Base-by-base conservation (phyloP, 1,140 invertebrate genomes). In the Formica selysi region DNA sequence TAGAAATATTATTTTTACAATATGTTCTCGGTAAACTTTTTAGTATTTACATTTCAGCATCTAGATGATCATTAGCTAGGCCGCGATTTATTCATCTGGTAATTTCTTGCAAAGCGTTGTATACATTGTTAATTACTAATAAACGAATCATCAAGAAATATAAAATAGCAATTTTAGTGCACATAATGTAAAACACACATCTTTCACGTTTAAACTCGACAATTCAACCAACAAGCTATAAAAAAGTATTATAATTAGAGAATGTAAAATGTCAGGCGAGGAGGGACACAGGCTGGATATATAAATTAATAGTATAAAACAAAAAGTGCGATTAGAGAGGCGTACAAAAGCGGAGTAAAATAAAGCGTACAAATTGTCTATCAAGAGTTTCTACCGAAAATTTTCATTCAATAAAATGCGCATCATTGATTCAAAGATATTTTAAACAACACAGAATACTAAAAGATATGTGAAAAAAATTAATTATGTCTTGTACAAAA, bases 351-450 rank as follows among this genome's bases (percentile, higher is more conserved):
- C 48, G 64, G 36, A 59, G n/a, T 22, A 78, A 74, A 83, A 61
- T 76, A 26, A 57, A 51, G 44, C 44, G 32, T 44, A 29, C 13
- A n/a, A 44, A 57, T 22, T 78, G 62, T 57, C 48, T 59, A 74
- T 85, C 62, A 61, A 89, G 87, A 65, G 36, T 79, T 87, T 44
- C 51, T 86, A n/a, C 16, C 0, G 11, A 44, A 44, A 44, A 3
- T 44, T 44, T 44, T 44, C 10, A 44, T 13, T 13, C 44, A 3
- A 11, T 44, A 44, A 44, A 44, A 41, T 41, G 22, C 5, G 4
- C 7, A 0, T 22, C 22, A 22, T 22, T 22, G 22, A 44, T 44
- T 13, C 44, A 44, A 44, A 44, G 11, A 3, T 44, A 44, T 0
- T 44, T 13, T 3, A 44, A 44, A 44, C 2, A 3, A 22, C 22